Percentiles rank a stretch among this genome's conserved stretches.
Conservation (phyloP, 92 coral and sea anemone genomes). For the Blastomussa wellsi region DNA sequence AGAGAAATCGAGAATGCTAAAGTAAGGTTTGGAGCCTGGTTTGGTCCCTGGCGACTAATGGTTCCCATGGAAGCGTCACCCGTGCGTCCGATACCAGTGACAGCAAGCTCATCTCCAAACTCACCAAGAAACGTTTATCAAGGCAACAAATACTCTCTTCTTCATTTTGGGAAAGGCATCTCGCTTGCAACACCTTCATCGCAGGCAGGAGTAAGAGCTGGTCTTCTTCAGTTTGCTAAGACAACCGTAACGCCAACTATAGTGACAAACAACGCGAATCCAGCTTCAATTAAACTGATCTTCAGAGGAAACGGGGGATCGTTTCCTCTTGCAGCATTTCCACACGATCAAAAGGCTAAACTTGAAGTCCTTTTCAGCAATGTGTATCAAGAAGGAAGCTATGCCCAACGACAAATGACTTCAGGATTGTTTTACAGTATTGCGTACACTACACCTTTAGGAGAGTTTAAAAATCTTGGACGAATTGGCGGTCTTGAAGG, state of each 20-base stretch:
- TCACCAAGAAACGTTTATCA: slow-evolving; percentile 28
- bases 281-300: slow-evolving; percentile 8
- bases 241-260: slow-evolving; percentile 17
- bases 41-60: slow-evolving; percentile 23
- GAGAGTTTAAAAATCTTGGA: slow-evolving; percentile 4
- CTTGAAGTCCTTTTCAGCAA: slow-evolving; percentile 5
- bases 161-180: neutral
- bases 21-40: slow-evolving; percentile 9
- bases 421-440: slow-evolving; percentile 30
- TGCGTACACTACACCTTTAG: neutral
- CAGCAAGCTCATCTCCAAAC: neutral
- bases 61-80: neutral
- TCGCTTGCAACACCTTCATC: neutral
- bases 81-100: slow-evolving; percentile 5
- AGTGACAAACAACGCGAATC: slow-evolving; percentile 6
- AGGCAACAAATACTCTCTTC: slow-evolving; percentile 25
- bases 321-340: slow-evolving; percentile 20
- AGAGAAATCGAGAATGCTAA: neutral
- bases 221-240: slow-evolving; percentile 29
- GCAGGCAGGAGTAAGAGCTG: slow-evolving; percentile 12
- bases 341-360: neutral
- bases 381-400: slow-evolving; percentile 33
- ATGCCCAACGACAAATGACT: slow-evolving; percentile 25
- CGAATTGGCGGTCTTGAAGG: slow-evolving; percentile 9
- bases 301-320: slow-evolving; percentile 29